A percentile compares a stretch with the other conserved stretches of the same genome.
Evolutionary conservation across 1,140 invertebrate species (phyloP).

Genomic region (Littorina saxatilis): DNA sequence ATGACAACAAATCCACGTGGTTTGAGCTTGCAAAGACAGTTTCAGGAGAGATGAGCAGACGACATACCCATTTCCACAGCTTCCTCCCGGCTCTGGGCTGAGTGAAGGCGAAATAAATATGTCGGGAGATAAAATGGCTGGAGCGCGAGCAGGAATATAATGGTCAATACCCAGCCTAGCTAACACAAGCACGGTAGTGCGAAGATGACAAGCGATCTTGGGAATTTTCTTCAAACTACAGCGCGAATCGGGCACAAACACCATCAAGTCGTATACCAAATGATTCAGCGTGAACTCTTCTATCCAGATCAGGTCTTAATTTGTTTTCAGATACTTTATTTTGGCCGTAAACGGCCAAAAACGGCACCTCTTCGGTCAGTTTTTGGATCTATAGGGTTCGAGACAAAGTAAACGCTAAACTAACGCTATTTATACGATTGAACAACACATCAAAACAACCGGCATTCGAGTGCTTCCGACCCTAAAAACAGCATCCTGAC

Average conservation of each 20-base stretch:
- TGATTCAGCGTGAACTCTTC: constrained; percentile 8
- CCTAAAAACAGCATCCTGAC: constrained; percentile 31
- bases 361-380: constrained; percentile 26
- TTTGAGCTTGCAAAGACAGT: constrained; percentile 31
- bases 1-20: constrained; percentile 42
- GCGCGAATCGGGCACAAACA: constrained; percentile 30
- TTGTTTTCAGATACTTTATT: not conserved
- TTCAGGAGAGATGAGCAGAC: not conserved
- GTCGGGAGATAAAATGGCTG: constrained; percentile 48
- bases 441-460: constrained; percentile 48
- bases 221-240: constrained; percentile 47
- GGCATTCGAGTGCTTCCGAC: constrained; percentile 34
- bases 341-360: not conserved
- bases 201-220: constrained; percentile 43
- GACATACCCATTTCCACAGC: constrained; percentile 33
- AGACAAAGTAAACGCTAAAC: constrained; percentile 48
- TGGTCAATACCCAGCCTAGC: constrained; percentile 43
- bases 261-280: constrained; percentile 35
- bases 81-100: constrained; percentile 34
- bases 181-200: constrained; percentile 32
- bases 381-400: constrained; percentile 41
- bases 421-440: constrained; percentile 51
- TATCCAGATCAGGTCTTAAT: constrained; percentile 12
- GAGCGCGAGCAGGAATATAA: constrained; percentile 40
- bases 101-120: constrained; percentile 40